Evolutionary conservation across 2,888 invertebrate genomes (phyloP).

Genomic region (Oligia strigilis): DNA sequence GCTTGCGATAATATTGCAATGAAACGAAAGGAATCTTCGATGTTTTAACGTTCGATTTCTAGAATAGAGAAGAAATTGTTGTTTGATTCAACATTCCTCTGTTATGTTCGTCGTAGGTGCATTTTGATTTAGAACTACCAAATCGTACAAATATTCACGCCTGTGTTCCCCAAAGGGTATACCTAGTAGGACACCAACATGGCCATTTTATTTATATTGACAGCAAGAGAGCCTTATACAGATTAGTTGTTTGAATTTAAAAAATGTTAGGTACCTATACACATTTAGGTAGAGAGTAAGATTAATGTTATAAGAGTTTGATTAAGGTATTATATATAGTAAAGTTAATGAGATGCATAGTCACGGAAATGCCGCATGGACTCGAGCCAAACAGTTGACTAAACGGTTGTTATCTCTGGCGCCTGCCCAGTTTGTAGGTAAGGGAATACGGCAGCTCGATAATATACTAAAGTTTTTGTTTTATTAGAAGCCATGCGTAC

Average conservation of each 20-base stretch:
- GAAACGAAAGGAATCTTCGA: constrained; percentile 21
- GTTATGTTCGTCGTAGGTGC: background rate
- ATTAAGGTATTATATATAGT: constrained; percentile 1
- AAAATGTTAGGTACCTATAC: constrained; percentile 4
- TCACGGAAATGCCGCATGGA: constrained; percentile 24
- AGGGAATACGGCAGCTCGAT: background rate
- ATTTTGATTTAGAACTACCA: background rate
- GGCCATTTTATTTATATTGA: background rate
- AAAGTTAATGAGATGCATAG: constrained; percentile 13
- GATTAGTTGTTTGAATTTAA: background rate
- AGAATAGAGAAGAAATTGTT: constrained; percentile 5
- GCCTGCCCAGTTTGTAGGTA: background rate
- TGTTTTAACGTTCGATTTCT: constrained; percentile 26
- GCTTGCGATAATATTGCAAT: constrained; percentile 15
- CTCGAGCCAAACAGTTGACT: constrained; percentile 33
- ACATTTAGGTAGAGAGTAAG: background rate
- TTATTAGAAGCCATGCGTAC: background rate
- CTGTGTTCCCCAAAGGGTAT: too few species aligned
- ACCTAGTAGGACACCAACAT: background rate
- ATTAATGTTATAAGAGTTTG: background rate
- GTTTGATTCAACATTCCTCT: background rate
- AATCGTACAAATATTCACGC: background rate
- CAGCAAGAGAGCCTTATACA: background rate
- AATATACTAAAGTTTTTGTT: background rate
- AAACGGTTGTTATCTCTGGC: constrained; percentile 1